Percentiles rank a stretch among this genome's conserved stretches.
Evolutionary conservation across 2,113 vertebrate species (phyloP).

Genomic region (Pseudorhombus dupliciocellatus): DNA sequence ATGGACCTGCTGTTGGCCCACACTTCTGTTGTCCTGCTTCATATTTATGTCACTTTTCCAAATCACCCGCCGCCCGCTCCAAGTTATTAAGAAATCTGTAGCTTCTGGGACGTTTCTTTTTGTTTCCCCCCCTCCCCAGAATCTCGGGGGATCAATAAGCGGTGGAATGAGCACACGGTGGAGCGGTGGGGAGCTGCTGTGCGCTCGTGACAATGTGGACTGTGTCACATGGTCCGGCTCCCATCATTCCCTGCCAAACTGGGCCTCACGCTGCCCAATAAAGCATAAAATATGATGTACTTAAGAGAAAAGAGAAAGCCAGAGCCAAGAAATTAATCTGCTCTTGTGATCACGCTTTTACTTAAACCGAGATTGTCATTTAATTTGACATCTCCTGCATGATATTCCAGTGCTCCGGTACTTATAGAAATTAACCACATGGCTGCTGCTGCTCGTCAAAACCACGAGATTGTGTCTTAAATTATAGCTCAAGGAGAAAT

Average conservation of each 20-base stretch:
- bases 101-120: conserved; percentile 46
- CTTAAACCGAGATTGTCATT: conserved; percentile 51
- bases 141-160: conserved; percentile 52
- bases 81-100: conserved; percentile 35
- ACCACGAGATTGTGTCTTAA: conserved; percentile 31
- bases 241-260: conserved; percentile 38
- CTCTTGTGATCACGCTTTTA: conserved; percentile 26
- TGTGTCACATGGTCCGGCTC: conserved; percentile 46
- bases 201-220: conserved; percentile 46
- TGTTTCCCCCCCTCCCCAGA: conserved; percentile 17
- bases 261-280: conserved; percentile 14
- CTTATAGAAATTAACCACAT: conserved; percentile 6
- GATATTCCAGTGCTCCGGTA: conserved; percentile 29
- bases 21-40: conserved; percentile 25
- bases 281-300: conserved; percentile 32
- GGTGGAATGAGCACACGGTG: conserved; percentile 39
- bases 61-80: conserved; percentile 35
- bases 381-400: conserved; percentile 33
- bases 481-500: conserved; percentile 27
- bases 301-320: conserved; percentile 1
- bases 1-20: conserved; percentile 9
- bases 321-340: conserved; percentile 11
- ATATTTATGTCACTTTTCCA: conserved; percentile 19
- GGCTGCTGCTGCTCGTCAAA: conserved; percentile 12
- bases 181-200: conserved; percentile 40